Evolutionary conservation across 92 coral and sea anemone species (phyloP).

Genomic region (Muricea muricata): DNA sequence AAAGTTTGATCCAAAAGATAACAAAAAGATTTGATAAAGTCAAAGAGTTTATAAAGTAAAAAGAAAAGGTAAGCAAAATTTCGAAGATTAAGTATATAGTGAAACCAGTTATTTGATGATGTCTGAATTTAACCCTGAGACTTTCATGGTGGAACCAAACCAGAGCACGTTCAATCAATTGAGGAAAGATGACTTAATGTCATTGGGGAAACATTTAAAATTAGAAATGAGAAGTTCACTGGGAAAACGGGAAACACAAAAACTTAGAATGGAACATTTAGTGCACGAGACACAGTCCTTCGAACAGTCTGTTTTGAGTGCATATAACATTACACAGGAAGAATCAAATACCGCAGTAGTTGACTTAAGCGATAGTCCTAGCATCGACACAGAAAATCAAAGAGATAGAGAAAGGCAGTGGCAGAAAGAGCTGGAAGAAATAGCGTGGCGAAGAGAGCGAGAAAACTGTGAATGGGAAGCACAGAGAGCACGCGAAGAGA

Average conservation of each 20-base stretch:
- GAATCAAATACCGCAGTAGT: background rate
- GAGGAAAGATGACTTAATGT: conserved; percentile 15
- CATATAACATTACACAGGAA: background rate
- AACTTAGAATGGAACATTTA: background rate
- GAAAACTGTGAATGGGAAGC: background rate
- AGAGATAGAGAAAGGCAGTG: background rate
- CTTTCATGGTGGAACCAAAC: conserved; percentile 23
- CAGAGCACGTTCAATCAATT: background rate
- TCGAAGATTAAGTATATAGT: too few species aligned
- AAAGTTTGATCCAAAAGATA: background rate
- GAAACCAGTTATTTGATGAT: background rate
- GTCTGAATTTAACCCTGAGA: conserved; percentile 12
- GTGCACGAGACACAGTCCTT: background rate
- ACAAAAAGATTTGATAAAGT: background rate
- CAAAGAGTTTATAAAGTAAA: background rate
- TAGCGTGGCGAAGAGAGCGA: background rate
- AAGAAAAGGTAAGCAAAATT: too few species aligned
- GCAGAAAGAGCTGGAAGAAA: background rate
- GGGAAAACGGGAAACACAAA: background rate
- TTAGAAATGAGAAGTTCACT: conserved; percentile 7
- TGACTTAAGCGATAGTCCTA: conserved; percentile 3
- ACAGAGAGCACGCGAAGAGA: conserved; percentile 17
- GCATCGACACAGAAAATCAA: background rate
- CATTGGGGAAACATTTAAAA: conserved; percentile 24
- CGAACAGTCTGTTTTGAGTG: background rate